These are phyloP conservation scores for Spisula subtruncata DNA, from an alignment of 2,888 invertebrate genomes.

Conservation along the genomic window DNA sequence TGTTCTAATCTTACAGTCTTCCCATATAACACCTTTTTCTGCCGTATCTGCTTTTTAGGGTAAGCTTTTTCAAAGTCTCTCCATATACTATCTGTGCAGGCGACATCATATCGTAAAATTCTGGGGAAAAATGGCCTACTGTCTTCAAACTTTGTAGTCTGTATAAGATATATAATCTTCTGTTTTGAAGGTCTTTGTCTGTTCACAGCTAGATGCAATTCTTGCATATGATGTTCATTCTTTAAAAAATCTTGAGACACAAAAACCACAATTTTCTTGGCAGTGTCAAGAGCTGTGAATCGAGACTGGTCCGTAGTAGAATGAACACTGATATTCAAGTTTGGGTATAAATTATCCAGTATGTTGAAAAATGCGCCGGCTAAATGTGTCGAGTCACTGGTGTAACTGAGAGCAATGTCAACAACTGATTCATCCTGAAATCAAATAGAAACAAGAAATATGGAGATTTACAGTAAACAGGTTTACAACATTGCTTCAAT, in stretches of 20 bases:
- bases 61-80: conserved; percentile 44
- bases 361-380: conserved; percentile 64
- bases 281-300: conserved; percentile 75
- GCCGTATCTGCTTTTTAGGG: background rate
- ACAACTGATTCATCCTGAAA: background rate
- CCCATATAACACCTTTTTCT: conserved; percentile 48
- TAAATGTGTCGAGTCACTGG: conserved; percentile 62
- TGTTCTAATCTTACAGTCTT: conserved; percentile 42
- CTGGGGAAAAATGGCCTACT: conserved; percentile 71
- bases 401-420: conserved; percentile 65
- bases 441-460: background rate
- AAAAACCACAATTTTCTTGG: conserved; percentile 80
- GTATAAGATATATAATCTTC: conserved; percentile 76
- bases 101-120: conserved; percentile 73
- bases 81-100: conserved; percentile 73
- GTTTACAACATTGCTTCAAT: too few species aligned
- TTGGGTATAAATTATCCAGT: conserved; percentile 55
- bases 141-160: conserved; percentile 46
- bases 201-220: conserved; percentile 81
- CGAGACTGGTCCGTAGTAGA: conserved; percentile 64
- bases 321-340: conserved; percentile 66
- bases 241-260: conserved; percentile 79
- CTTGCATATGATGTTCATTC: conserved; percentile 79
- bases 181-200: conserved; percentile 74
- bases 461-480: too few species aligned